Base-by-base conservation (phyloP, 2,113 vertebrate species). In the Excalfactoria chinensis region DNA sequence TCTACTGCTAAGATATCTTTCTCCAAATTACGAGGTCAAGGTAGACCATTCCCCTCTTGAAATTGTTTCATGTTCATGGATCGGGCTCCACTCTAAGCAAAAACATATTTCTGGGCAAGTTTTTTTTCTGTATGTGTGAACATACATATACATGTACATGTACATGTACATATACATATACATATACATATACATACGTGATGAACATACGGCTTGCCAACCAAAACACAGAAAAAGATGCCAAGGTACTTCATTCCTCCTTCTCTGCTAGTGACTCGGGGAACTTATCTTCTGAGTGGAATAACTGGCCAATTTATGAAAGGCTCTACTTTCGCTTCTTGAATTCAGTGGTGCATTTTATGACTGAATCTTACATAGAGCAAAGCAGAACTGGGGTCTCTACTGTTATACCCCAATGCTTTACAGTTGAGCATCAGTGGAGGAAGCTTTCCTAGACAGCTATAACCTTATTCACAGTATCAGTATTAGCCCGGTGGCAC, bases 331-430 rank as follows among this genome's bases (percentile, higher is more conserved):
- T 64, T 15, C 21, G 3, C n/a, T 73, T 67, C 76, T 7, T 73
- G 37, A 83, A 75, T 48, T 30, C 15, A n/a, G 73, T n/a, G 2
- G 73, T 32, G 15, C 35, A 49, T 41, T 70, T 86, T 62, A 51
- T 34, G 22, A 60, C 35, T 30, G 18, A 0, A n/a, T 23, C 41
- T 41, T 43, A 15, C 6, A 35, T 22, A 62, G 16, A 32, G 17
- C 46, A 74, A 41, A 80, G 15, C 12, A 6, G 5, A 82, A 46
- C 10, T 8, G 40, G 64, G 7, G 19, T 69, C 44, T 80, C 49
- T 64, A 32, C 3, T 3, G 20, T 11, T 5, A 34, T 22, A 15
- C 21, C 3, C 32, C 9, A 0, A n/a, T 6, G 4, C 21, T 14
- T n/a, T 8, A 43, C 44, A 86, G 44, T 3, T 19, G 40, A 14